Base-by-base conservation (phyloP, 2,888 invertebrate genomes). In the Cheilosia impressa region DNA sequence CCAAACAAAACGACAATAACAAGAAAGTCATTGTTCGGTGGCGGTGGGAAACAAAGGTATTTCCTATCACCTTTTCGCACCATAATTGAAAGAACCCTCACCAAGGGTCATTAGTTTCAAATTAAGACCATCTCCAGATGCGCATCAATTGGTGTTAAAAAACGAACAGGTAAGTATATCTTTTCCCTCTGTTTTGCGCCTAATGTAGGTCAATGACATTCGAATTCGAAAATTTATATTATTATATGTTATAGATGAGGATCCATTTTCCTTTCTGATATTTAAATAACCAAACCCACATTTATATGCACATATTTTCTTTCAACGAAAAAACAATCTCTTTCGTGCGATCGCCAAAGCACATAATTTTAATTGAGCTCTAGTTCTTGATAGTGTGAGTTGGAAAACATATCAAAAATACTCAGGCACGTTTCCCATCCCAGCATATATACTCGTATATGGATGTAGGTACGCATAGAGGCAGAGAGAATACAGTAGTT, bases 171-270 rank as follows among this genome's bases (percentile, higher is more conserved):
- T 52, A 19, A 2, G 19, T 19, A 52, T 3, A 52, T 3, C 1
- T 38, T 47, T 45, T 45, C 2, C 6, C 9, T 4, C 52, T 27
- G 5, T 2, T 15, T 1, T 2, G 24, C 1, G 24, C 24, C 41
- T 22, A n/a, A 62, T 73, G 31, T 73, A 15, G 75, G 75, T 75
- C 75, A 65, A 57, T 24, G 75, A 65, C 75, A 53, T 63, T 75
- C 15, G 31, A 68, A 13, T 6, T 52, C 24, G 4, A 24, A 52
- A 15, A 13, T 17, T 4, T 24, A 52, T 52, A 9, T 10, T 13
- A 45, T n/a, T 45, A n/a, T 19, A n/a, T 34, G 6, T 17, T n/a
- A 34, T 34, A 65, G 34, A 24, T 50, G 38, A 38, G 50, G 50
- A 34, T 65, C 50, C 50, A 50, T 15, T 65, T 19, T 50, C 22